A percentile compares a stretch with the other conserved stretches of the same genome.
These are phyloP conservation scores for Rhagoletis zephyria DNA, from an alignment of 1,140 invertebrate genomes.

Conservation along the genomic window DNA sequence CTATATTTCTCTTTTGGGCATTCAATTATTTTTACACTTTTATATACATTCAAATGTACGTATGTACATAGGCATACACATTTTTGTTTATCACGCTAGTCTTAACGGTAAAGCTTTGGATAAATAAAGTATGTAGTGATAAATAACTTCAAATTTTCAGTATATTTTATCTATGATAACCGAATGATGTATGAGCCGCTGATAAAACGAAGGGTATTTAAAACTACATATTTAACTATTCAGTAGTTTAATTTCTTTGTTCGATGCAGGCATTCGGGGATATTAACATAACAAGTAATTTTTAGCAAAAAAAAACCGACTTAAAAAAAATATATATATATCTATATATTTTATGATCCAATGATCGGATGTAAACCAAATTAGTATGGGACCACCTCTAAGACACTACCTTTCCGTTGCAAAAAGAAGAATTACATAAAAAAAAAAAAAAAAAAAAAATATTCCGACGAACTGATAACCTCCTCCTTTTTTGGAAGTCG, in stretches of 20 bases:
- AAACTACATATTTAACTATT: neutral
- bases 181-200: constrained; percentile 14
- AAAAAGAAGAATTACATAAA: too few relatives aligned
- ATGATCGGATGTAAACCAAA: too few relatives aligned
- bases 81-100: neutral
- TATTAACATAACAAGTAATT: too few relatives aligned
- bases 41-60: neutral
- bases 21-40: constrained; percentile 28
- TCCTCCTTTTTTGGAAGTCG: too few relatives aligned
- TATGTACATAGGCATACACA: neutral
- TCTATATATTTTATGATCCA: too few relatives aligned
- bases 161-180: constrained; percentile 10
- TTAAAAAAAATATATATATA: too few relatives aligned
- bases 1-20: constrained; percentile 22
- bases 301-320: too few relatives aligned
- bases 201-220: neutral
- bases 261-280: neutral
- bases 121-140: neutral
- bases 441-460: too few relatives aligned
- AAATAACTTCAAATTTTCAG: constrained; percentile 2
- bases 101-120: neutral
- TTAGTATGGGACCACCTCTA: too few relatives aligned
- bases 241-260: neutral
- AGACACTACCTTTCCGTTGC: too few relatives aligned
- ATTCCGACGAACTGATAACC: too few relatives aligned